phyloP scores from a whole-genome alignment of 2,888 invertebrate genomes.

The Himalopsyche japonica region DNA sequence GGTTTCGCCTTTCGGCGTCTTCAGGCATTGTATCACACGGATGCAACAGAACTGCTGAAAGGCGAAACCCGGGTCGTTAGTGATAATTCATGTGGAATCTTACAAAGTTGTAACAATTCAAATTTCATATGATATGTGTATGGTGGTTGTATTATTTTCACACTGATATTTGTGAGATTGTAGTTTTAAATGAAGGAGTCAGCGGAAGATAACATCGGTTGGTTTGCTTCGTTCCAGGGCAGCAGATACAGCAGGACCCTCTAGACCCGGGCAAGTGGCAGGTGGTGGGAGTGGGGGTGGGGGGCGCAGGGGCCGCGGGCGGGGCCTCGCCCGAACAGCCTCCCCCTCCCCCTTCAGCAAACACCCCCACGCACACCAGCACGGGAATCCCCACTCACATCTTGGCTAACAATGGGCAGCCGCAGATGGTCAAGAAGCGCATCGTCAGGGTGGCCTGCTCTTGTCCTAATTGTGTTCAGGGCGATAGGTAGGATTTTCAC shows the following conservation, averaged over 20 bases:
- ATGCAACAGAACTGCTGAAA: too few relatives aligned
- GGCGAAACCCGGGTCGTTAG: too few relatives aligned
- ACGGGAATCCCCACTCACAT: slow-evolving; percentile 34
- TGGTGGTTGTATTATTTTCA: too few relatives aligned
- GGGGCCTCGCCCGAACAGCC: slow-evolving; percentile 28
- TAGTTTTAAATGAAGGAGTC: not conserved
- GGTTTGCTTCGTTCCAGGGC: slow-evolving; percentile 50
- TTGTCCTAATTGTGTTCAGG: slow-evolving; percentile 95
- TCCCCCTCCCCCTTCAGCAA: slow-evolving; percentile 41
- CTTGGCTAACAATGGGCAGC: slow-evolving; percentile 40
- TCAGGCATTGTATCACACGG: too few relatives aligned
- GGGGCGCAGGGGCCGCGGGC: slow-evolving; percentile 43
- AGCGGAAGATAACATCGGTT: slow-evolving; percentile 27
- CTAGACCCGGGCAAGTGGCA: slow-evolving; percentile 86
- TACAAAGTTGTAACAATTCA: too few relatives aligned
- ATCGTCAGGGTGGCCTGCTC: slow-evolving; percentile 93
- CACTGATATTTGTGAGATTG: not conserved
- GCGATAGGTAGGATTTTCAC: slow-evolving; percentile 63
- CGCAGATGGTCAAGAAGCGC: slow-evolving; percentile 53
- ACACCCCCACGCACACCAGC: slow-evolving; percentile 39
- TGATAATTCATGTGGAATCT: too few relatives aligned
- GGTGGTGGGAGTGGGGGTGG: slow-evolving; percentile 54
- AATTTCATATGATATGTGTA: too few relatives aligned
- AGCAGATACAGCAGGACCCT: slow-evolving; percentile 81
- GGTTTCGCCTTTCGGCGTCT: too few relatives aligned